Conservation (phyloP, 2,888 invertebrate genomes). For the Dasypolia templi region DNA sequence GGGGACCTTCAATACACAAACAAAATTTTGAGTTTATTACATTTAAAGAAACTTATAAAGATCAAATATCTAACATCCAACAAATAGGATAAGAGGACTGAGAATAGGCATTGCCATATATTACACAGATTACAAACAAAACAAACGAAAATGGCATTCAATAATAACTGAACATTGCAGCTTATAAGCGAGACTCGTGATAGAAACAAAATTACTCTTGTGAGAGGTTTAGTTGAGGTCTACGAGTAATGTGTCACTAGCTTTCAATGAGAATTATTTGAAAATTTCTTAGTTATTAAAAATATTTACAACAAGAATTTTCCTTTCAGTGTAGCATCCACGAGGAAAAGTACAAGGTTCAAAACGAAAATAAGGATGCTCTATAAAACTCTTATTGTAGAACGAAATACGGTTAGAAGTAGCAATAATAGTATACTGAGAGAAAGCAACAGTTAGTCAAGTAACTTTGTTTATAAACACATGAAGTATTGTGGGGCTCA, state of each 20-base stretch:
- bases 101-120: conserved; percentile 75
- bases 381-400: conserved; percentile 78
- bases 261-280: conserved; percentile 60
- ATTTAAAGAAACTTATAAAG: conserved; percentile 74
- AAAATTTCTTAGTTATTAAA: conserved; percentile 54
- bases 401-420: conserved; percentile 69
- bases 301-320: conserved; percentile 74
- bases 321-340: conserved; percentile 61
- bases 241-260: conserved; percentile 69
- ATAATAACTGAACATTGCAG: conserved; percentile 73
- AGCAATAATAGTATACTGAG: conserved; percentile 75
- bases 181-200: conserved; percentile 77
- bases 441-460: conserved; percentile 86
- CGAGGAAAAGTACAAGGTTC: conserved; percentile 19
- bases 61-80: conserved; percentile 81
- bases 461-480: conserved; percentile 91
- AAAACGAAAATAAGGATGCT: conserved; percentile 64
- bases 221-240: conserved; percentile 66
- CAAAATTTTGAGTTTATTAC: conserved; percentile 87
- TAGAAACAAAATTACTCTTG: conserved; percentile 71
- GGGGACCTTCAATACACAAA: conserved; percentile 92
- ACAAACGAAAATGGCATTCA: conserved; percentile 72
- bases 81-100: conserved; percentile 80
- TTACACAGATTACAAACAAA: conserved; percentile 72
- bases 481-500: conserved; percentile 88